Evolutionary conservation across 2,113 vertebrate genomes (phyloP).

Genomic region (Austrofundulus limnaeus): DNA sequence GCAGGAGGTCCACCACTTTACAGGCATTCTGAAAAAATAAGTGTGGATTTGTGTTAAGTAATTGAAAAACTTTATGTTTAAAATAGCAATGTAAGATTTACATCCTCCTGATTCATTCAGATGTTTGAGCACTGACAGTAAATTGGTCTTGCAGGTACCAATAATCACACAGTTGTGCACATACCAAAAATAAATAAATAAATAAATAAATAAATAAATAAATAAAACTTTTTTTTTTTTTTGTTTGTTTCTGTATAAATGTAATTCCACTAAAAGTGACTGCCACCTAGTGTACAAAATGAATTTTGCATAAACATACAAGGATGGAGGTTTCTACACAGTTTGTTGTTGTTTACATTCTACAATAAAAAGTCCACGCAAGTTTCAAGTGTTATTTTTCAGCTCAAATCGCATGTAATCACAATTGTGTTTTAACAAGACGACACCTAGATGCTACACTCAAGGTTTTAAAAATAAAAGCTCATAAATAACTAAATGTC

Average conservation of each 20-base stretch:
- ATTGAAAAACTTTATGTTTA: too few relatives aligned
- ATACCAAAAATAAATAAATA: background rate
- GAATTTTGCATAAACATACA: background rate
- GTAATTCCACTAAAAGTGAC: background rate
- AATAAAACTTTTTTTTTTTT: background rate
- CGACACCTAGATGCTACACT: too few relatives aligned
- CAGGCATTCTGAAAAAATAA: conserved; percentile 71
- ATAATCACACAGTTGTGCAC: background rate
- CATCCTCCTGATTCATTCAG: background rate
- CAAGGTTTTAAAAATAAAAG: too few relatives aligned
- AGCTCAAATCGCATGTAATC: too few relatives aligned
- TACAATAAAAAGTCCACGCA: too few relatives aligned
- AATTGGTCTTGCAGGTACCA: background rate
- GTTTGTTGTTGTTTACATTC: too few relatives aligned
- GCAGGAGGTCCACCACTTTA: conserved; percentile 79
- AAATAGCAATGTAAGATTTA: background rate
- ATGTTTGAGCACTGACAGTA: background rate
- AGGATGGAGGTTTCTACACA: background rate
- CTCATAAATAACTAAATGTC: too few relatives aligned
- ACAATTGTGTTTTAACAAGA: too few relatives aligned
- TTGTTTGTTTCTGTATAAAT: too few relatives aligned
- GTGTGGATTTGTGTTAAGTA: too few relatives aligned
- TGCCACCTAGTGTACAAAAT: too few relatives aligned
- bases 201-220: background rate
- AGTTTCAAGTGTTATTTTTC: too few relatives aligned